A percentile compares a stretch with the other conserved stretches of the same genome.
phyloP scores from a whole-genome alignment of 2,888 invertebrate genomes.

The Epicampocera succincta region DNA sequence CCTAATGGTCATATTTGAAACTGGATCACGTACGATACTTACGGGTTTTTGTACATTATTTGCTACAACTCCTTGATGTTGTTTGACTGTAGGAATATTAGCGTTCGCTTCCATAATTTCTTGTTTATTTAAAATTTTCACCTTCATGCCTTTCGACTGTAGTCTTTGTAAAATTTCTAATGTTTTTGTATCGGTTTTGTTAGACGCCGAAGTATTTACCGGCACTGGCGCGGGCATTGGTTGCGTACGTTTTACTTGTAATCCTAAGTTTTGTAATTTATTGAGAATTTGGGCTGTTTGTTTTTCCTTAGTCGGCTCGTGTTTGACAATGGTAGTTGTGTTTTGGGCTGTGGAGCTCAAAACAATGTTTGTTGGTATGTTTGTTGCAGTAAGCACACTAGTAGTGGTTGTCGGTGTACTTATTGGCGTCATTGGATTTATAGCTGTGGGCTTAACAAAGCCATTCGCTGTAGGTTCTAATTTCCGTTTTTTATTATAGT shows the following conservation, averaged over 20 bases:
- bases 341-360: neutral
- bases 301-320: slow-evolving; percentile 54
- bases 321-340: slow-evolving; percentile 2
- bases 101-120: slow-evolving; percentile 4
- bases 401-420: neutral
- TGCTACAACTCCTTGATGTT: neutral
- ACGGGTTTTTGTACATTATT: slow-evolving; percentile 31
- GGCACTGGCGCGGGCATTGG: slow-evolving; percentile 1
- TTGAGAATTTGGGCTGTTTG: slow-evolving; percentile 74
- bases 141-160: slow-evolving; percentile 76
- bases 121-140: slow-evolving; percentile 68
- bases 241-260: slow-evolving; percentile 74
- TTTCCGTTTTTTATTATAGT: slow-evolving; percentile 40
- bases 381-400: neutral
- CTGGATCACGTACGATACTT: slow-evolving; percentile 32
- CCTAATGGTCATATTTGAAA: slow-evolving; percentile 44
- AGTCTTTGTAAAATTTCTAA: slow-evolving; percentile 75
- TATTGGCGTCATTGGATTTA: slow-evolving; percentile 9
- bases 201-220: slow-evolving; percentile 58
- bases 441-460: slow-evolving; percentile 14
- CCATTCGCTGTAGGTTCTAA: slow-evolving; percentile 30
- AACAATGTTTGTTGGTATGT: neutral
- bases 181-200: slow-evolving; percentile 60
- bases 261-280: slow-evolving; percentile 76
- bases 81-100: neutral